Conservation (phyloP, 2,888 invertebrate species). For the Caenorhabditis doughertyi region DNA sequence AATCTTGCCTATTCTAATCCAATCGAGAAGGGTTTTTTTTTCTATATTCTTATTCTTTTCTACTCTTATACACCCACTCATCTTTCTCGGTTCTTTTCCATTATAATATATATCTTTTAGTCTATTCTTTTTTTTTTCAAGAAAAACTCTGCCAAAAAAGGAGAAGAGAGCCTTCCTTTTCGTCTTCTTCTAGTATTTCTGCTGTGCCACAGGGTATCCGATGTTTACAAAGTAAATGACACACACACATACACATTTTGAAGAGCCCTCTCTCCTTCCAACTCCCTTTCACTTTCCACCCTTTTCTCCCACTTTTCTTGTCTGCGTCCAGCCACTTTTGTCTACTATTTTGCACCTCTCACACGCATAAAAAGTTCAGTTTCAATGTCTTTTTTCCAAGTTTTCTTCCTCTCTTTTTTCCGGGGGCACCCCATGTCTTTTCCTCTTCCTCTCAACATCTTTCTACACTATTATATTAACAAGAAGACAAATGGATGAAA, state of each 20-base stretch:
- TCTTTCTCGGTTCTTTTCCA: conserved; percentile 16
- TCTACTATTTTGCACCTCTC: conserved; percentile 52
- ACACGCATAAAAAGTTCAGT: conserved; percentile 62
- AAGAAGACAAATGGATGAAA: conserved; percentile 14
- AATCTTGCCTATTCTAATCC: conserved; percentile 57
- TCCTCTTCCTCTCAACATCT: conserved; percentile 3
- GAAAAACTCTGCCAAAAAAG: conserved; percentile 44
- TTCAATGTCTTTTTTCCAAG: conserved; percentile 43
- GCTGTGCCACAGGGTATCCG: conserved; percentile 56
- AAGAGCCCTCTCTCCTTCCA: conserved; percentile 48
- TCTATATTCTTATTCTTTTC: conserved; percentile 8
- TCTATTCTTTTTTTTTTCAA: conserved; percentile 30
- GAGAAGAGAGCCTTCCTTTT: conserved; percentile 9
- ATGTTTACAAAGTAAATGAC: conserved; percentile 68
- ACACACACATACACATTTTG: conserved; percentile 65
- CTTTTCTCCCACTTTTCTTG: conserved; percentile 38
- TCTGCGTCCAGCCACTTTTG: conserved; percentile 54
- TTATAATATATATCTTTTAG: conserved; percentile 21
- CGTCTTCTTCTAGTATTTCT: conserved; percentile 40
- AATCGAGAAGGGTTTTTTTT: conserved; percentile 9
- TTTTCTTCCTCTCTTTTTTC: conserved; percentile 33
- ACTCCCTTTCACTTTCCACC: conserved; percentile 53
- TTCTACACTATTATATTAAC: conserved; percentile 27
- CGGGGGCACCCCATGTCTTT: conserved; percentile 32
- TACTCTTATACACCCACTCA: conserved; percentile 19